Conservation (phyloP, 1,140 invertebrate genomes). For the Drosophila lacteicornis region DNA sequence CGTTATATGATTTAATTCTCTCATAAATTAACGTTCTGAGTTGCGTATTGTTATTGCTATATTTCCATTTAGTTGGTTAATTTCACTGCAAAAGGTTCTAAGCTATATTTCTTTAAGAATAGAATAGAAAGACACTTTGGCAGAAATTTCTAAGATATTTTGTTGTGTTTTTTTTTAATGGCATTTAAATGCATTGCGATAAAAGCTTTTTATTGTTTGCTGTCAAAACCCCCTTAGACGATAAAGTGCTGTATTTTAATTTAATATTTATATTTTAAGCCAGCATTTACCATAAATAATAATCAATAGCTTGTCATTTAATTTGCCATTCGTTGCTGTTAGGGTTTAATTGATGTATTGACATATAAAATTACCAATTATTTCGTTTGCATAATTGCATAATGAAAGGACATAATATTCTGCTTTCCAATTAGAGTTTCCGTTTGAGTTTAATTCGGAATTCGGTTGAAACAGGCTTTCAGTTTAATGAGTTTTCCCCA, state of each 20-base stretch:
- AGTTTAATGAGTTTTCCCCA: conserved; percentile 10
- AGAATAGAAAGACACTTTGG: not conserved
- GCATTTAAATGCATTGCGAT: not conserved
- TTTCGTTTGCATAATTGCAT: not conserved
- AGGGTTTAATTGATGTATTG: conserved; percentile 16
- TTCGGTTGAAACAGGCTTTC: conserved; percentile 9
- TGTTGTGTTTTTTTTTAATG: not conserved
- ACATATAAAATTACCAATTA: conserved; percentile 10
- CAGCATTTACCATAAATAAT: not conserved
- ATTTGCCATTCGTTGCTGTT: not conserved
- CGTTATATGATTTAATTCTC: conserved; percentile 11
- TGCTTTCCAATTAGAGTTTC: not conserved
- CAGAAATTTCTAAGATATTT: not conserved
- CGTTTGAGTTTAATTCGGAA: not conserved
- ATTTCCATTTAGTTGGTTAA: conserved; percentile 5
- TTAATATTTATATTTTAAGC: not conserved
- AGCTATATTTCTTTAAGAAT: not conserved
- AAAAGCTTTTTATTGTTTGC: not conserved
- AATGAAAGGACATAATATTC: not conserved
- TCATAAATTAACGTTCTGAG: not conserved
- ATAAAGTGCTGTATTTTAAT: not conserved
- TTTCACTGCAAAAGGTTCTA: not conserved
- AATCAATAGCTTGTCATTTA: conserved; percentile 2
- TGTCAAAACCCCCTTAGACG: no score
- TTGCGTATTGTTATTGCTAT: not conserved